These are phyloP conservation scores for Microtus richardsoni DNA, from an alignment of 2,113 vertebrate species.

Conservation along the genomic window DNA sequence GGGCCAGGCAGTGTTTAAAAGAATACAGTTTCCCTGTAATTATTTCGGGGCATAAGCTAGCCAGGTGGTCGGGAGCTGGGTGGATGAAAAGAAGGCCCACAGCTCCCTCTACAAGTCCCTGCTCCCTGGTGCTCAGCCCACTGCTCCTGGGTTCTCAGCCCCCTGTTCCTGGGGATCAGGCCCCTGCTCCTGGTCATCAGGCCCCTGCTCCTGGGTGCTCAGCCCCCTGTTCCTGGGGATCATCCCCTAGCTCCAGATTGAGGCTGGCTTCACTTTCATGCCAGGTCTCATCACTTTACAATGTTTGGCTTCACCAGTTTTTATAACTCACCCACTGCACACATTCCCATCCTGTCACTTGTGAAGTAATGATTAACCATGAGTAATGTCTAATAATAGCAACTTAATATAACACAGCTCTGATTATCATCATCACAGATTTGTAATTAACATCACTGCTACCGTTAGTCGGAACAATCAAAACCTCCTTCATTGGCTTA, in stretches of 20 bases:
- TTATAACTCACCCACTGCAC: neutral
- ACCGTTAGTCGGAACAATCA: neutral
- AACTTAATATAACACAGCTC: neutral
- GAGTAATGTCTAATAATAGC: neutral
- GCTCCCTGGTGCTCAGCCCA: too few species aligned
- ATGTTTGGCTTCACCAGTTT: neutral
- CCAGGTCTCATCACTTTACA: neutral
- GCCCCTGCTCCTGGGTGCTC: too few species aligned
- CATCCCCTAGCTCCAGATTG: fast-evolving
- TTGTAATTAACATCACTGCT: neutral
- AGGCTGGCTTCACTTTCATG: neutral
- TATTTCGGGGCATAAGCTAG: too few species aligned
- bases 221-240: too few species aligned
- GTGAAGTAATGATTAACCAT: neutral
- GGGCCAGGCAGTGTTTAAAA: too few species aligned
- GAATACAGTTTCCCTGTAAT: too few species aligned
- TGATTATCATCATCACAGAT: neutral
- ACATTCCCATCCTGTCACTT: neutral
- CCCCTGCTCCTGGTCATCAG: neutral
- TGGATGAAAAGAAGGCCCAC: too few species aligned
- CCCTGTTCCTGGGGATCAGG: too few species aligned
- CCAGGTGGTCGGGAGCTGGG: too few species aligned
- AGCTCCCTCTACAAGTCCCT: too few species aligned
- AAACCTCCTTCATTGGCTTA: neutral
- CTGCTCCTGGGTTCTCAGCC: too few species aligned